Conservation (phyloP, 2,113 vertebrate species). For the Podarcis muralis region DNA sequence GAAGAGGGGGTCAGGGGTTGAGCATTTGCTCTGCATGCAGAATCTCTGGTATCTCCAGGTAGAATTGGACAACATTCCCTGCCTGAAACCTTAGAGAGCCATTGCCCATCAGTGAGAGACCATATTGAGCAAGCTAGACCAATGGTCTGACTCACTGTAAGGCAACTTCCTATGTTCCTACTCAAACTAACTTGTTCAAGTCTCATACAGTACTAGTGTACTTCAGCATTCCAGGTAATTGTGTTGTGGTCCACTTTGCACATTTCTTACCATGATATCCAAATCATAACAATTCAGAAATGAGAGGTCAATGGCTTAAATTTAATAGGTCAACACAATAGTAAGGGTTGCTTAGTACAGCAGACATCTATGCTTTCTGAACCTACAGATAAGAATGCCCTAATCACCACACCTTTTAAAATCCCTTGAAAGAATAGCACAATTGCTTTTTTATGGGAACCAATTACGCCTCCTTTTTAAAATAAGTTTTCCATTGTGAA, state of each 20-base stretch:
- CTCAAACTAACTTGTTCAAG: neutral
- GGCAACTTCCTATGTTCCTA: neutral
- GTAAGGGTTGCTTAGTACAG: neutral
- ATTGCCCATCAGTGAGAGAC: too few species aligned
- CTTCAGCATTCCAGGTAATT: neutral
- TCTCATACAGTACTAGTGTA: neutral
- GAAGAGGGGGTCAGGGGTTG: too few species aligned
- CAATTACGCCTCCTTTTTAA: neutral
- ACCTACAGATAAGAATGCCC: neutral
- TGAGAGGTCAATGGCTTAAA: too few species aligned
- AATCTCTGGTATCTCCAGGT: too few species aligned
- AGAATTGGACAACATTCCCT: too few species aligned
- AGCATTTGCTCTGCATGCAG: too few species aligned
- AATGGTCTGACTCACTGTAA: too few species aligned
- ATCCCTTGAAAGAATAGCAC: neutral
- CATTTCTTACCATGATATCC: neutral
- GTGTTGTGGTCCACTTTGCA: neutral
- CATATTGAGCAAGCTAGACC: too few species aligned
- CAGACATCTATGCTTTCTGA: neutral
- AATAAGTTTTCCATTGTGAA: neutral
- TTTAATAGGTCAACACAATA: neutral
- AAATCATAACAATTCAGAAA: too few species aligned
- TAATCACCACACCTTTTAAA: neutral
- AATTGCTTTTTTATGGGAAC: neutral
- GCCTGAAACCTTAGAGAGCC: too few species aligned